phyloP scores from a whole-genome alignment of 2,888 invertebrate species.

The Thecophora atra region DNA sequence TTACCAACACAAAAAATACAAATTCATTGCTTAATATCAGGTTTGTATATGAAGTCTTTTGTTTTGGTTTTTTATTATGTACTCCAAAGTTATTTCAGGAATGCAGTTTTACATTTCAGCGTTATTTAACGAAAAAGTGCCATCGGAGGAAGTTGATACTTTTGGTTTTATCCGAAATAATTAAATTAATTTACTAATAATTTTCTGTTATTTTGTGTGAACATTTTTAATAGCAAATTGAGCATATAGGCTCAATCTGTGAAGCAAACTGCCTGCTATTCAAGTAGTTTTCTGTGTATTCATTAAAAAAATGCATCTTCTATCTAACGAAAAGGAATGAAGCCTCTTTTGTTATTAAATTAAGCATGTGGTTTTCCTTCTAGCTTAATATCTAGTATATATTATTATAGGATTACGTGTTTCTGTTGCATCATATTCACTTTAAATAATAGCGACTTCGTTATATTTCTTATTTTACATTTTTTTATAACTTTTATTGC shows the following conservation, averaged over 20 bases:
- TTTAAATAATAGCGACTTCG: neutral
- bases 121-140: neutral
- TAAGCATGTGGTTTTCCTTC: too few species aligned
- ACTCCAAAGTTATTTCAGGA: neutral
- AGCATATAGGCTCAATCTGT: too few species aligned
- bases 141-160: neutral
- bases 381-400: too few species aligned
- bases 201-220: neutral
- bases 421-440: too few species aligned
- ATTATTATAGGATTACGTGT: too few species aligned
- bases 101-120: neutral
- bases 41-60: constrained; percentile 49
- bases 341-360: too few species aligned
- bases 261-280: too few species aligned
- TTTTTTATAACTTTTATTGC: neutral
- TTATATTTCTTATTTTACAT: neutral
- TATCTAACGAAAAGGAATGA: too few species aligned
- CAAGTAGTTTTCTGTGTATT: too few species aligned
- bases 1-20: neutral
- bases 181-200: too few species aligned
- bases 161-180: neutral
- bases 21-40: constrained; percentile 41
- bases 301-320: too few species aligned
- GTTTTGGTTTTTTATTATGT: constrained; percentile 40
- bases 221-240: too few species aligned